Evolutionary conservation across 64 coral and sea anemone genomes (phyloP).

Genomic region (Porites lutea): DNA sequence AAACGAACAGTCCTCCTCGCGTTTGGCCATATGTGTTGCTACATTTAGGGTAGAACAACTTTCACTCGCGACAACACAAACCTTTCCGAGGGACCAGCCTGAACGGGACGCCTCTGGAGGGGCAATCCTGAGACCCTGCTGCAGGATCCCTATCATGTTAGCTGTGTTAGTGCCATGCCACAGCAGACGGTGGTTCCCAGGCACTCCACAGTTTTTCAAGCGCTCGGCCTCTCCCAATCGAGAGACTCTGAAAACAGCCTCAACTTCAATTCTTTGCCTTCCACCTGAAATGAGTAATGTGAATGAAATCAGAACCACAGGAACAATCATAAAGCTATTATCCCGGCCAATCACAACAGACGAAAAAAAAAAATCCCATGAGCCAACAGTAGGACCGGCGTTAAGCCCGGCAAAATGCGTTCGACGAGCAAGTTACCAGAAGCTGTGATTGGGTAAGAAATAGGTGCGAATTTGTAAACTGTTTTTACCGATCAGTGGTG

Average conservation of each 20-base stretch:
- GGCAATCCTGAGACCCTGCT: slow-evolving; percentile 86
- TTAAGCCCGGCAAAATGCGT: too few relatives aligned
- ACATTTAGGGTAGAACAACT: too few relatives aligned
- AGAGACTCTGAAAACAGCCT: slow-evolving; percentile 70
- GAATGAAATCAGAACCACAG: background rate
- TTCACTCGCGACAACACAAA: background rate
- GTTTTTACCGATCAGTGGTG: too few relatives aligned
- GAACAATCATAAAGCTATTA: too few relatives aligned
- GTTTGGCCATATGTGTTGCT: too few relatives aligned
- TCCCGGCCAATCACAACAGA: too few relatives aligned
- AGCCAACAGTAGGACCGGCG: too few relatives aligned
- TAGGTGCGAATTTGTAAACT: too few relatives aligned
- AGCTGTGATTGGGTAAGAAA: too few relatives aligned
- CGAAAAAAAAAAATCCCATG: too few relatives aligned
- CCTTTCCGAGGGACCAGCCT: slow-evolving; percentile 91
- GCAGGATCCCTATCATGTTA: slow-evolving; percentile 89
- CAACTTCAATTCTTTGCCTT: background rate
- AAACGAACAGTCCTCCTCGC: too few relatives aligned
- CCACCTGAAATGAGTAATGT: background rate
- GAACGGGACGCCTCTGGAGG: slow-evolving; percentile 84
- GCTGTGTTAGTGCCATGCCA: slow-evolving; percentile 87
- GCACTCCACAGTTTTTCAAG: slow-evolving; percentile 62
- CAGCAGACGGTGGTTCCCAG: slow-evolving; percentile 77
- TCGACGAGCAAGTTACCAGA: too few relatives aligned
- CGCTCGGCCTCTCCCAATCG: slow-evolving; percentile 77